Evolutionary conservation across 2,888 invertebrate genomes (phyloP), one percentile per base, ranked within the genome.

Genomic region (Drosophila nr. perissopoda): DNA sequence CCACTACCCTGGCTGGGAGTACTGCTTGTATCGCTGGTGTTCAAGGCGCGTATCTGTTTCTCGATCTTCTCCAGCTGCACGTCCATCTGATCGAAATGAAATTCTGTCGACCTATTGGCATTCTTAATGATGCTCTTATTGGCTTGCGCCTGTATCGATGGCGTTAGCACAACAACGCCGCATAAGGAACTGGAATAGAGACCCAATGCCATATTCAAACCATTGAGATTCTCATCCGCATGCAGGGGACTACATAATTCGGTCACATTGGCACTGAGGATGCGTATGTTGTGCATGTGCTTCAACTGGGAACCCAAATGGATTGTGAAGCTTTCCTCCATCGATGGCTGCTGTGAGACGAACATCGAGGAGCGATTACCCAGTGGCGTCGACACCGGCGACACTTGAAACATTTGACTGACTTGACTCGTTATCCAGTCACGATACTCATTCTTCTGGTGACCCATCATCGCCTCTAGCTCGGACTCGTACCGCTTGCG

Each of bases 221-320:
- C 94, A 74, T 92, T 93, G 59, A 93, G 82, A 62, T 93, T 93
- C 72, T 93, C 93, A 49, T 94, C 94, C 27, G 92, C 93, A 77
- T 94, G 94, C 70, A 94, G 91, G 1, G 95, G 94, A 83, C 94
- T 94, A 89, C 97, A 97, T 80, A 98, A 95, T 91, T 98, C 97
- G 84, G 97, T 95, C 18, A 97, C 95, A 93, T 97, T 96, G 27
- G 97, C 96, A 68, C 98, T 97, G 36, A 99, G 94, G 74, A 99
- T 96, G 63, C 99, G 95, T 74, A 99, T 96, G 93, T 99, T 99
- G 93, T 99, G 99, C 95, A 98, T 99, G 91, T 99, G 99, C 93
- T 99, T 99, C 93, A 99, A 95, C 94, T 99, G 99, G 6, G 99
- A 98, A 58, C 99, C 99, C 77, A 99, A 94, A 94, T 99, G 98